Evolutionary conservation across 2,797 vertebrate species (phyloP).

Genomic region (Gymnodraco acuticeps): DNA sequence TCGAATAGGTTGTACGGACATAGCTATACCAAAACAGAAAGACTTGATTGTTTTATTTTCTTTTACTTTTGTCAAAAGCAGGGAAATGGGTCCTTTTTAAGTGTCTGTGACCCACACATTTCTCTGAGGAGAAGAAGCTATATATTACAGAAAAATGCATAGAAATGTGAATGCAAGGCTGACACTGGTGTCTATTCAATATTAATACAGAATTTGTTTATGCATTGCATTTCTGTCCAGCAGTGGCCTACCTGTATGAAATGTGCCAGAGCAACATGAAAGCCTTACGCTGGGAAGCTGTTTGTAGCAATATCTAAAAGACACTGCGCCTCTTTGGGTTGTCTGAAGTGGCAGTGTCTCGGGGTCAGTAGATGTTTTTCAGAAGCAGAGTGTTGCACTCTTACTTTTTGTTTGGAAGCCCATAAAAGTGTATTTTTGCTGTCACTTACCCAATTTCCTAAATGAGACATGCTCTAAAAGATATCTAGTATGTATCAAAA

Average conservation of each 20-base stretch:
- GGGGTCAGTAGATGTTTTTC: conserved; percentile 49
- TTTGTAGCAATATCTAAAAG: conserved; percentile 64
- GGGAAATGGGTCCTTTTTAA: conserved; percentile 64
- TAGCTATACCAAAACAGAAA: conserved; percentile 83
- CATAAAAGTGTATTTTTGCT: conserved; percentile 55
- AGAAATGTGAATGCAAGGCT: conserved; percentile 80
- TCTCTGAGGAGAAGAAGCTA: conserved; percentile 72
- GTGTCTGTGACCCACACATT: conserved; percentile 54
- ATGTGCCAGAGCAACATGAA: conserved; percentile 65
- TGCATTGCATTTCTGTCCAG: conserved; percentile 71
- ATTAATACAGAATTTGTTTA: conserved; percentile 60
- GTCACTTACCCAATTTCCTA: conserved; percentile 69
- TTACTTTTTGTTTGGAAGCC: conserved; percentile 53
- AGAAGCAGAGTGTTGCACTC: conserved; percentile 42
- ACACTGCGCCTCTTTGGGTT: conserved; percentile 48
- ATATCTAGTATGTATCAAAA: conserved; percentile 71
- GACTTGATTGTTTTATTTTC: conserved; percentile 65
- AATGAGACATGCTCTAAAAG: conserved; percentile 62
- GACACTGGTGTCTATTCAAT: conserved; percentile 75
- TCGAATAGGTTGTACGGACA: conserved; percentile 87
- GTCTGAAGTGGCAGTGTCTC: conserved; percentile 45
- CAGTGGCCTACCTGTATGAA: conserved; percentile 68
- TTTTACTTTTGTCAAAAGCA: conserved; percentile 61
- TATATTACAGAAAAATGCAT: conserved; percentile 57
- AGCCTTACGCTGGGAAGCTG: conserved; percentile 66